Conservation (phyloP, 2,113 vertebrate genomes). For the Gasterosteus nipponicus region DNA sequence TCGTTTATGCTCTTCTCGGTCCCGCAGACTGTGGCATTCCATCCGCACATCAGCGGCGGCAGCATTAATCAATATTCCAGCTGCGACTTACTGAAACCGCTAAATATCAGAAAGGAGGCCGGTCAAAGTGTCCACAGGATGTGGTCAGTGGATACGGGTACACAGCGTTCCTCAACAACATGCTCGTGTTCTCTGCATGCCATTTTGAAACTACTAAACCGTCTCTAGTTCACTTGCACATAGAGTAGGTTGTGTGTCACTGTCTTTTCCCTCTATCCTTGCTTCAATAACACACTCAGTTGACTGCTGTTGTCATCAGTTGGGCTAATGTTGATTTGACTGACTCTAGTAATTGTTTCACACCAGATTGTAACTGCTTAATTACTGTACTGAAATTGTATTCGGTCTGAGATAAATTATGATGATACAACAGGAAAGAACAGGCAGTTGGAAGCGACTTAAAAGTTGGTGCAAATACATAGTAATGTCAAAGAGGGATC, state of each 20-base stretch:
- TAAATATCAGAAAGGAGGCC: slow-evolving; percentile 32
- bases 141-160: slow-evolving; percentile 6
- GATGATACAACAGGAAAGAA: neutral
- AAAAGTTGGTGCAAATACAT: slow-evolving; percentile 1
- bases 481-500: slow-evolving; percentile 43
- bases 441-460: neutral
- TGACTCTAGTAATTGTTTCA: slow-evolving; percentile 4
- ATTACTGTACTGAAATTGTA: neutral
- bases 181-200: slow-evolving; percentile 1
- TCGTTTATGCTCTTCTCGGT: slow-evolving; percentile 4
- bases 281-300: neutral
- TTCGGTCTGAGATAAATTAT: neutral
- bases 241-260: neutral
- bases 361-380: neutral
- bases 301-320: neutral
- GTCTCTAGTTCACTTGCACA: neutral
- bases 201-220: slow-evolving; percentile 9
- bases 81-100: slow-evolving; percentile 16
- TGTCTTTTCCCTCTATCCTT: neutral
- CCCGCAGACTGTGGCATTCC: slow-evolving; percentile 20
- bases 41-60: slow-evolving; percentile 37
- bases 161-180: neutral
- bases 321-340: neutral
- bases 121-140: slow-evolving; percentile 35
- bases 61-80: slow-evolving; percentile 44